Base-by-base conservation (phyloP, 2,113 vertebrate genomes). In the Pelecanus crispus region DNA sequence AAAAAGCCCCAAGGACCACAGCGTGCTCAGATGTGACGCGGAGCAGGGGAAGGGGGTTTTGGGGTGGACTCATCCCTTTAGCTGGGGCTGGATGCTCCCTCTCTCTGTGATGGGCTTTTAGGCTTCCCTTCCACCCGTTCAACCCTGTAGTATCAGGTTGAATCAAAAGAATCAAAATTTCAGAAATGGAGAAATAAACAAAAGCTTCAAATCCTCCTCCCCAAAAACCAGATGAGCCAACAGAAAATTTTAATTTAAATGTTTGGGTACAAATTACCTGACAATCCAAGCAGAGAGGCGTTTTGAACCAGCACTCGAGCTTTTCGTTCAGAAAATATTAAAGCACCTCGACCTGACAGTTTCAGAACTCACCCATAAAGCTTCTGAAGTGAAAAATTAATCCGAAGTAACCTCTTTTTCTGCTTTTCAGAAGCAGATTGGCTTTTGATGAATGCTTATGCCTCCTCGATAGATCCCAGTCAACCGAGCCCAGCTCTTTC, bases 381-480 rank as follows among this genome's bases (percentile, higher is more conserved):
- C 91, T 96, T 80, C 19, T 34, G 79, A 75, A 90, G 93, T 92
- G 91, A 96, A 90, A 96, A 92, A 95, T 96, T 94, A 94, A 92
- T 94, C 83, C 32, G 3, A 89, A 96, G 86, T 88, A 90, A 55
- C 88, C 86, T 88, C 79, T 88, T 72, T 38, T 81, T 72, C 90
- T 81, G 92, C 92, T 87, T 91, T 87, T 62, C 81, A 13, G 40
- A 87, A 71, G 78, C 81, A 87, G 87, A 89, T 92, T 92, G 87
- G 87, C 84, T 95, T 95, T 89, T 94, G 92, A 96, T 90, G 70
- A 52, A 94, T 81, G 92, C 50, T 78, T 67, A 4, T 4, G 21
- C 38, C n/a, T 84, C 68, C 65, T 74, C 8, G 1, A 13, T 59
- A 85, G 77, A 87, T 87, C 70, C 94, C 70, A 66, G 45, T 26